Conservation (phyloP, 2,888 invertebrate species). For the Drosophila vallismaia region DNA sequence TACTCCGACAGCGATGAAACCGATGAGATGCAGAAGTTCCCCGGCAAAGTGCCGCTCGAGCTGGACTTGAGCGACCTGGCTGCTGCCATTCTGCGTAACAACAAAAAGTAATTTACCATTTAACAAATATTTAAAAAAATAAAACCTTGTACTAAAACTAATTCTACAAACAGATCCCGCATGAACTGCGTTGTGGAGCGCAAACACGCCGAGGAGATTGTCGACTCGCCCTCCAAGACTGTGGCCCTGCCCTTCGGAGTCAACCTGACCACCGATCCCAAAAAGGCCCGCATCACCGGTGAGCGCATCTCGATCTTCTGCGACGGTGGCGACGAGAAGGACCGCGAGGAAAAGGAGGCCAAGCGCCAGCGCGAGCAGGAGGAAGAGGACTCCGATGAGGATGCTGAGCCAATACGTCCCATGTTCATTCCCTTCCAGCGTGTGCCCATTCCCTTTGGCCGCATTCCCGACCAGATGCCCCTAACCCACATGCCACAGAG, state of each 20-base stretch:
- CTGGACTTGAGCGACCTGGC: conserved; percentile 93
- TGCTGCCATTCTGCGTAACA: conserved; percentile 89
- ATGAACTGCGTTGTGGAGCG: conserved; percentile 96
- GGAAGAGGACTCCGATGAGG: conserved; percentile 81
- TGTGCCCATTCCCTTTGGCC: conserved; percentile 84
- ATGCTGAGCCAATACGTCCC: conserved; percentile 82
- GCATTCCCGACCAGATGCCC: conserved; percentile 85
- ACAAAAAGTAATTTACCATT: conserved; percentile 85
- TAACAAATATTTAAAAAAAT: neutral
- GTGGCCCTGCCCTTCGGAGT: conserved; percentile 88
- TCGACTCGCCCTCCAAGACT: conserved; percentile 89
- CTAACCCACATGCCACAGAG: conserved; percentile 85
- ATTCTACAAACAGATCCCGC: conserved; percentile 86
- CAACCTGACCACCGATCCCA: conserved; percentile 89
- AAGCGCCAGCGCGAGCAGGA: conserved; percentile 73
- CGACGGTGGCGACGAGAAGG: conserved; percentile 87
- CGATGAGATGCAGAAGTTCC: conserved; percentile 86
- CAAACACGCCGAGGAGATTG: conserved; percentile 92
- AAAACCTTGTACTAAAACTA: too few species aligned
- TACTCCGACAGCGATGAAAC: conserved; percentile 85
- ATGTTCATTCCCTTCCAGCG: conserved; percentile 84
- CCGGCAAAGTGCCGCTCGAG: conserved; percentile 91
- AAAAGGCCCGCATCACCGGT: conserved; percentile 90
- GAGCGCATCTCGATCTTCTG: conserved; percentile 95
- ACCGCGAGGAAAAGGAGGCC: conserved; percentile 65